Evolutionary conservation across 92 coral and sea anemone species (phyloP).

Genomic region (Porites divaricata): DNA sequence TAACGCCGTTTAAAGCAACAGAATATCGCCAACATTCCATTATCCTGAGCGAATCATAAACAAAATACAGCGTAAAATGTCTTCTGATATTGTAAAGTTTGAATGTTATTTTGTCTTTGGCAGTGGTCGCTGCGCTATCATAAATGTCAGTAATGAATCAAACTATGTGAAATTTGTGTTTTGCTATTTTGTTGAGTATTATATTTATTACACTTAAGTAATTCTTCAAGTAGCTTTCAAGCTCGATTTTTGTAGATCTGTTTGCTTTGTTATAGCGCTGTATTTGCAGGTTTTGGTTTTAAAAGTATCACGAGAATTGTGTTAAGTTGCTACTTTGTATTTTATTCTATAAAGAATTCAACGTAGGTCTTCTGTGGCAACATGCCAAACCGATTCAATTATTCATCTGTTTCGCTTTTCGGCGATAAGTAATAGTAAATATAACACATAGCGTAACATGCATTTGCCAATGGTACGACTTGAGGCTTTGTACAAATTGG

Average conservation of each 20-base stretch:
- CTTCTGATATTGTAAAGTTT: slow-evolving; percentile 8
- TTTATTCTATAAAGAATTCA: slow-evolving; percentile 28
- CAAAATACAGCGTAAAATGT: slow-evolving; percentile 1
- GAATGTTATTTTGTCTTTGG: not conserved
- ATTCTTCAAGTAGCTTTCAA: not conserved
- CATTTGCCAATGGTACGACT: not conserved
- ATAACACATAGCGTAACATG: not conserved
- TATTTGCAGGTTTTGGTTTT: not conserved
- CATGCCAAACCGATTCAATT: slow-evolving; percentile 33
- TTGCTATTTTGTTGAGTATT: not conserved
- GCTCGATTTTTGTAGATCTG: not conserved
- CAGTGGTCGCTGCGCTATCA: not conserved
- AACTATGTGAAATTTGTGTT: slow-evolving; percentile 9
- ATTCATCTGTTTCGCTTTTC: slow-evolving; percentile 33
- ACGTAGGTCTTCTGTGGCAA: slow-evolving; percentile 30
- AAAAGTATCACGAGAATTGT: not conserved
- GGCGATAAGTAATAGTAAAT: slow-evolving; percentile 5
- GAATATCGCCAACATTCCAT: slow-evolving; percentile 21
- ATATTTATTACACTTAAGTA: not conserved
- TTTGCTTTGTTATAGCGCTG: not conserved
- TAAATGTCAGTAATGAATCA: slow-evolving; percentile 4
- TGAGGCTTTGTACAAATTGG: slow-evolving; percentile 9
- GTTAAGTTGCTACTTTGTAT: not conserved
- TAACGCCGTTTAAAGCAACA: slow-evolving; percentile 12
- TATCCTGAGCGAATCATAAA: not conserved